Base-by-base conservation (phyloP, 2,113 vertebrate genomes). In the Bufo bufo region DNA sequence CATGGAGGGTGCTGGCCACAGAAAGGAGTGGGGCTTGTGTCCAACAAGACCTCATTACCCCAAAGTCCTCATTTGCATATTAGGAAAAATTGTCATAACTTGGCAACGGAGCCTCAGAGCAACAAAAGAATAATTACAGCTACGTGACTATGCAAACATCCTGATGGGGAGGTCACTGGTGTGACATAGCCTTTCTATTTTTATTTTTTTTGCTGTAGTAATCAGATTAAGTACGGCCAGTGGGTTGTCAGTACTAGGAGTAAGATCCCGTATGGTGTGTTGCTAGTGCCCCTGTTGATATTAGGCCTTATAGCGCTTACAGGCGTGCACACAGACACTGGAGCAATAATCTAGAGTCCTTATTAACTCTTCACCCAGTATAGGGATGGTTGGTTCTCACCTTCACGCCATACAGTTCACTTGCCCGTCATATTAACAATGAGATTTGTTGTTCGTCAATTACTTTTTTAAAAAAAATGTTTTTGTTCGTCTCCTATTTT, bases 341-440 rank as follows among this genome's bases (percentile, higher is more conserved):
- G 81, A 88, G 87, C 87, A 88, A 88, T 89, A 89, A 84, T 71
- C 33, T 75, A 49, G 47, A 49, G 71, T 74, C 47, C 13, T 71
- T 47, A 74, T 19, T 74, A 74, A 75, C 43, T 49, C n/a, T 71
- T 7, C 63, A 59, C 54, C 65, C 66, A 84, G 45, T 17, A 58
- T 7, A n/a, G 17, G 77, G 20, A 81, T 65, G 8, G 23, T 61
- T 61, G 80, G 45, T 83, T 80, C 54, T 82, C n/a, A 11, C 72
- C 56, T 63, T 20, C 13, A 33, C 45, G 61, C 20, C 56, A 87
- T 75, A 75, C 16, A n/a, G 33, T 88, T 77, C 74, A 19, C 84
- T 88, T 56, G 80, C n/a, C 59, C 71, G 54, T 88, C 47, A 12
- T 87, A 49, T 66, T 23, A 58, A 47, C 9, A 85, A 85, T 49